A percentile compares a stretch with the other conserved stretches of the same genome.
Evolutionary conservation across 2,797 vertebrate genomes (phyloP).

Genomic region (Micrastur ruficollis): DNA sequence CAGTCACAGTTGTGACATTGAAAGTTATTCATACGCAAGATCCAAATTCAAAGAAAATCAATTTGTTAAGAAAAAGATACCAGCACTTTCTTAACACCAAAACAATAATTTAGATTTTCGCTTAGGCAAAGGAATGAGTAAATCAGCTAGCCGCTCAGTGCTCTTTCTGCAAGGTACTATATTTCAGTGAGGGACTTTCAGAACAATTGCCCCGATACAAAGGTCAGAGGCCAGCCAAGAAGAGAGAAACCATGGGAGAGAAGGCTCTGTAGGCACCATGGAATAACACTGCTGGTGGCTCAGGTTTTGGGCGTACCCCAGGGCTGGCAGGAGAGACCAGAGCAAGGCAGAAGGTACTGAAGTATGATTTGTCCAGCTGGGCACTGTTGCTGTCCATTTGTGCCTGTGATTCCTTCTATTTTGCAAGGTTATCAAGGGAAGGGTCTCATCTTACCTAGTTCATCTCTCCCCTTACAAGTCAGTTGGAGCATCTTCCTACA

Average conservation of each 20-base stretch:
- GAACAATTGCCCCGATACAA: neutral
- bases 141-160: neutral
- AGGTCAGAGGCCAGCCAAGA: neutral
- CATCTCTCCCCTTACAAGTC: neutral
- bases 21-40: neutral
- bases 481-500: neutral
- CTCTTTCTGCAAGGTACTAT: neutral
- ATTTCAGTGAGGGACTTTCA: neutral
- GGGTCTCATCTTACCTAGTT: neutral
- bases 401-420: neutral
- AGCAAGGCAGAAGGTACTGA: neutral
- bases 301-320: neutral
- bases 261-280: neutral
- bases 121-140: neutral
- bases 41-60: neutral
- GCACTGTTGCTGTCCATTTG: neutral
- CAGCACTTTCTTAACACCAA: rapidly evolving
- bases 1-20: neutral
- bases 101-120: neutral
- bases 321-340: neutral
- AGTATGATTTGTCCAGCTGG: neutral
- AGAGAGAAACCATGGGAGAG: neutral
- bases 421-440: neutral
- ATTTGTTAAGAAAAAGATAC: neutral
- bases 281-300: neutral